Evolutionary conservation across 64 coral and sea anemone genomes (phyloP).

Genomic region (Anthopleura sola): DNA sequence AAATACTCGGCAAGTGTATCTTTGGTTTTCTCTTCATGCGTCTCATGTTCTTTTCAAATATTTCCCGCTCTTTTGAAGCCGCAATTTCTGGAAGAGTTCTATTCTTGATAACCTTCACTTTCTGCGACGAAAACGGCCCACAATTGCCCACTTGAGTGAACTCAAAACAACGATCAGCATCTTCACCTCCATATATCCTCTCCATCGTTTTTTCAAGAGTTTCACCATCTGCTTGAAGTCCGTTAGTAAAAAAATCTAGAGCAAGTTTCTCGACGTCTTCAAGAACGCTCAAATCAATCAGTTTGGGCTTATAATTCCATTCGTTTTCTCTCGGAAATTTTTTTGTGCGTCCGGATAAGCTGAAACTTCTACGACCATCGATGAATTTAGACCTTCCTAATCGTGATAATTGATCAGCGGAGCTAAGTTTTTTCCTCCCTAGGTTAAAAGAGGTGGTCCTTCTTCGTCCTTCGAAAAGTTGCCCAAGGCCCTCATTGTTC

Average conservation of each 20-base stretch:
- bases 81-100: background rate
- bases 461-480: background rate
- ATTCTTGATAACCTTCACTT: background rate
- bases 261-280: constrained; percentile 2
- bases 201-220: background rate
- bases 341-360: background rate
- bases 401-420: background rate
- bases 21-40: background rate
- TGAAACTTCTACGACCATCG: background rate
- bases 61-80: background rate
- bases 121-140: background rate
- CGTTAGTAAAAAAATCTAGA: background rate
- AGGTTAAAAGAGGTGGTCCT: background rate
- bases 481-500: background rate
- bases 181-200: background rate
- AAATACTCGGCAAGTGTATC: background rate
- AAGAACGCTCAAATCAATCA: background rate
- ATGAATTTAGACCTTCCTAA: background rate
- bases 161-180: background rate
- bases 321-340: background rate
- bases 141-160: background rate
- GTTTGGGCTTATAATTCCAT: background rate
- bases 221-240: background rate
- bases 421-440: background rate
- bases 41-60: background rate